These are phyloP conservation scores for Homarus gammarus DNA, from an alignment of 2,888 invertebrate species.

Conservation along the genomic window DNA sequence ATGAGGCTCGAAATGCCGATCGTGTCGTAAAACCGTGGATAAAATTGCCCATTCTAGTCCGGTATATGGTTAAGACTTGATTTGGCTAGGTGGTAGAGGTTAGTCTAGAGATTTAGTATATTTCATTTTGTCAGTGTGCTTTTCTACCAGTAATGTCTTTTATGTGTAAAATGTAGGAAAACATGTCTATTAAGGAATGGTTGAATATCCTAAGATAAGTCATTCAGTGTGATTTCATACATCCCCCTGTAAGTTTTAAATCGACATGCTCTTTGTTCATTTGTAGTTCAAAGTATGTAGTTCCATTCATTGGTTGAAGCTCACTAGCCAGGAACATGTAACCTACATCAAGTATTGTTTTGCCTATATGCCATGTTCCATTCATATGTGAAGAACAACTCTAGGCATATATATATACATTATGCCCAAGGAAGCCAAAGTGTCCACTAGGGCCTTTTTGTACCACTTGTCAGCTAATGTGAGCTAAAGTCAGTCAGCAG, in stretches of 20 bases:
- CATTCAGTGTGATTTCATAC: slow-evolving; percentile 64
- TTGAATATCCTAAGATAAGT: slow-evolving; percentile 41
- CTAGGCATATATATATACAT: background rate
- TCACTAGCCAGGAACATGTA: slow-evolving; percentile 6
- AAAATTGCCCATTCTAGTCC: slow-evolving; percentile 70
- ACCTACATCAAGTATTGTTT: background rate
- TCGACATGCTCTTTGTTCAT: slow-evolving; percentile 21
- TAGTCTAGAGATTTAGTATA: slow-evolving; percentile 50
- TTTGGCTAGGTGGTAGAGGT: slow-evolving; percentile 68
- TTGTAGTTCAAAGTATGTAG: slow-evolving; percentile 11
- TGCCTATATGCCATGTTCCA: background rate
- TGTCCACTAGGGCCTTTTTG: background rate
- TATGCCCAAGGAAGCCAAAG: background rate
- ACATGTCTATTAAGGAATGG: slow-evolving; percentile 42
- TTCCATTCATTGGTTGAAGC: background rate
- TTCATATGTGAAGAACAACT: background rate
- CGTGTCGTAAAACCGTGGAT: slow-evolving; percentile 31
- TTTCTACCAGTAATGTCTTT: slow-evolving; percentile 70
- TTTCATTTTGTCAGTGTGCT: slow-evolving; percentile 71
- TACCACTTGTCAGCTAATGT: background rate
- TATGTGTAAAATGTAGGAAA: slow-evolving; percentile 68
- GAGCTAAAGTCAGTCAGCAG: background rate
- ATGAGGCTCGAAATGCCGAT: slow-evolving; percentile 26
- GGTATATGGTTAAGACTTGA: slow-evolving; percentile 50
- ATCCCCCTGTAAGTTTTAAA: slow-evolving; percentile 34